phyloP scores from a whole-genome alignment of 2,888 invertebrate genomes.

The Pelosia muscerda region DNA sequence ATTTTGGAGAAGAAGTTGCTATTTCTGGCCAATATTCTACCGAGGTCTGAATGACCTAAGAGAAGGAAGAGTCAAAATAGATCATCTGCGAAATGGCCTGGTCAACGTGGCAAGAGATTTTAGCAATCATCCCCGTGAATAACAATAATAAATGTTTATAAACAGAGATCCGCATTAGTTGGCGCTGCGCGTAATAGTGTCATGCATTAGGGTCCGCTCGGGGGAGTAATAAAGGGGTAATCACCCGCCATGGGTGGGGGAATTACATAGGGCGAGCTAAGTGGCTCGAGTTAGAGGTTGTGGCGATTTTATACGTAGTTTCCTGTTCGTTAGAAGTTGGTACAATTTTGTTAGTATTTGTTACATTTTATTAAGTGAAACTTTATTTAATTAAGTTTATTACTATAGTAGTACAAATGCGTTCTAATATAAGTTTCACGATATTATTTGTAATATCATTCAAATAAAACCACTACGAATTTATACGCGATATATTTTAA shows the following conservation, averaged over 20 bases:
- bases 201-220: constrained; percentile 78
- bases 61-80: no score
- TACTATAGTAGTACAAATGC: not conserved
- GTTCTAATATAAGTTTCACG: not conserved
- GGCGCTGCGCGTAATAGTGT: constrained; percentile 78
- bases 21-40: no score
- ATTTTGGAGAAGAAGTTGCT: no score
- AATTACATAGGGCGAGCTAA: constrained; percentile 66
- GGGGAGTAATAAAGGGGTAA: constrained; percentile 83
- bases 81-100: no score
- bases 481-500: no score
- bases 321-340: constrained; percentile 18
- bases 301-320: constrained; percentile 39
- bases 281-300: constrained; percentile 51
- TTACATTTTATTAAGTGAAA: constrained; percentile 25
- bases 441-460: no score
- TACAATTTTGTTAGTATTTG: constrained; percentile 5
- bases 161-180: constrained; percentile 75
- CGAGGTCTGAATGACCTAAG: no score
- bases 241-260: constrained; percentile 73
- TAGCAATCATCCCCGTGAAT: constrained; percentile 16
- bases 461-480: no score
- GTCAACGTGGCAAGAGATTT: no score
- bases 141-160: constrained; percentile 63
- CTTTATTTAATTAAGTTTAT: not conserved